These are phyloP conservation scores for Apogon hyalosoma DNA, from an alignment of 2,797 vertebrate genomes.

Conservation along the genomic window DNA sequence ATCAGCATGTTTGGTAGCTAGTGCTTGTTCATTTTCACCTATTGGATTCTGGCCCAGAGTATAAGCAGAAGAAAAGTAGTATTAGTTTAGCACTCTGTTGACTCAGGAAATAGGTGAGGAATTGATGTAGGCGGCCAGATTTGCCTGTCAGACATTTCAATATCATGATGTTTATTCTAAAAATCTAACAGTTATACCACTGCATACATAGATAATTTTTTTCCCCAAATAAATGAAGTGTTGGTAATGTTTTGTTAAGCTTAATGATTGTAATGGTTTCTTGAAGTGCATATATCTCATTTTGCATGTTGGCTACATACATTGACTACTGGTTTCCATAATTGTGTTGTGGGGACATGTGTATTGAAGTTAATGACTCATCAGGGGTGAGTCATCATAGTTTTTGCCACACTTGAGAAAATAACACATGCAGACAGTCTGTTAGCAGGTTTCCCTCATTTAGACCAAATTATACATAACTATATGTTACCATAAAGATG, in stretches of 20 bases:
- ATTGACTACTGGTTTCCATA: slow-evolving; percentile 20
- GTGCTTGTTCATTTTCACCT: slow-evolving; percentile 42
- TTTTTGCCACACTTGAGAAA: slow-evolving; percentile 36
- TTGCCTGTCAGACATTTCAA: slow-evolving; percentile 33
- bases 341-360: slow-evolving; percentile 29
- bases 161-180: slow-evolving; percentile 6
- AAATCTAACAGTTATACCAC: slow-evolving; percentile 3
- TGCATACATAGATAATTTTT: slow-evolving; percentile 29
- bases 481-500: slow-evolving; percentile 29
- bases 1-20: slow-evolving; percentile 31
- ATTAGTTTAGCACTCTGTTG: slow-evolving; percentile 18
- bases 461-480: slow-evolving; percentile 31
- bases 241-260: slow-evolving; percentile 40
- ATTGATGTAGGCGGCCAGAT: slow-evolving; percentile 41
- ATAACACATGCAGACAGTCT: slow-evolving; percentile 59
- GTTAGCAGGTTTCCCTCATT: slow-evolving; percentile 63
- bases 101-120: slow-evolving; percentile 38
- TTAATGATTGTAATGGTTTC: slow-evolving; percentile 10
- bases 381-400: slow-evolving; percentile 47
- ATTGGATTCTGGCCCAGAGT: slow-evolving; percentile 45
- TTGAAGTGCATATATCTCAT: neutral
- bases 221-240: slow-evolving; percentile 44
- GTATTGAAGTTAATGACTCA: slow-evolving; percentile 45
- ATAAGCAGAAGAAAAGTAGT: slow-evolving; percentile 40
- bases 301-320: neutral